phyloP scores from a whole-genome alignment of 2,113 vertebrate genomes.

The Cololabis saira region DNA sequence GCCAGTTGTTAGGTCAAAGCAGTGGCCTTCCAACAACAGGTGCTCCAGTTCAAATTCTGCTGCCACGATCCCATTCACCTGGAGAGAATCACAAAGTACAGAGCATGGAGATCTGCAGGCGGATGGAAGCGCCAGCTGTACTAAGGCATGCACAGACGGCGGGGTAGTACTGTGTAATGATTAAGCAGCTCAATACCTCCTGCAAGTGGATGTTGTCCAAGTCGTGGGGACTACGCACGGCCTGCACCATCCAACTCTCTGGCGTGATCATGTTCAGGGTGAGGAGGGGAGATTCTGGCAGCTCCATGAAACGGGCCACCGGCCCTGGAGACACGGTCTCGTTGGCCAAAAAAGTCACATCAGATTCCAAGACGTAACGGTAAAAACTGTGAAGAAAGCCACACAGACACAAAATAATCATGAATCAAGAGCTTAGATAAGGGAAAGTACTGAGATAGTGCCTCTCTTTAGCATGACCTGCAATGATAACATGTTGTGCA shows the following conservation, averaged over 20 bases:
- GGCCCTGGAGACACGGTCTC: slow-evolving; percentile 84
- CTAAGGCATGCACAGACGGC: not conserved
- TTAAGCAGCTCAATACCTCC: slow-evolving; percentile 81
- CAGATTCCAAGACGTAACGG: slow-evolving; percentile 92
- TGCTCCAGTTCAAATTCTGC: slow-evolving; percentile 95
- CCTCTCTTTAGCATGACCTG: slow-evolving; percentile 10
- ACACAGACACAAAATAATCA: not conserved
- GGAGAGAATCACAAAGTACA: slow-evolving; percentile 20
- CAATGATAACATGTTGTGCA: slow-evolving; percentile 60
- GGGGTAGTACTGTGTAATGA: not conserved
- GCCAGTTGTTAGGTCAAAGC: slow-evolving; percentile 88
- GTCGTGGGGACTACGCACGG: slow-evolving; percentile 89
- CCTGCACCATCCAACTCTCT: slow-evolving; percentile 95
- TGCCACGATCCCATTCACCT: slow-evolving; percentile 85
- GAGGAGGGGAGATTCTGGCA: slow-evolving; percentile 91
- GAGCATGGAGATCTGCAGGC: not conserved
- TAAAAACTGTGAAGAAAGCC: slow-evolving; percentile 87
- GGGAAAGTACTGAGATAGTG: not conserved
- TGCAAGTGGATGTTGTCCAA: slow-evolving; percentile 95
- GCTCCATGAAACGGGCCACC: slow-evolving; percentile 88
- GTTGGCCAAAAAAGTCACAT: slow-evolving; percentile 82
- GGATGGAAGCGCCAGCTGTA: not conserved
- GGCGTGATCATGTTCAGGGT: slow-evolving; percentile 97
- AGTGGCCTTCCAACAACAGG: slow-evolving; percentile 94
- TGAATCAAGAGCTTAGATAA: not conserved